Base-by-base conservation (phyloP, 1,140 invertebrate species). In the Drosophila ficusphila region DNA sequence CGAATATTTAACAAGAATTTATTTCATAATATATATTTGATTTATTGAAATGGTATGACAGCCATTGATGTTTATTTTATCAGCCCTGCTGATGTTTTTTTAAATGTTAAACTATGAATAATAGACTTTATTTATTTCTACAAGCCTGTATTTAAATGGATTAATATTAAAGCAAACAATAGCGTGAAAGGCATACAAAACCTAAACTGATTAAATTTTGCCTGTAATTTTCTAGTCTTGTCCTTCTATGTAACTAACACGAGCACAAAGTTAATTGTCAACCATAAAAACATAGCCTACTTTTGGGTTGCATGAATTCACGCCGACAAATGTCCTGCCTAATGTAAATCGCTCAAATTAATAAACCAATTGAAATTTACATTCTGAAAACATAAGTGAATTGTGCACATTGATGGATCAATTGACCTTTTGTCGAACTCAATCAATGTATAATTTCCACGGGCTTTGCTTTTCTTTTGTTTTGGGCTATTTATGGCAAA, bases 401-500 rank as follows among this genome's bases (percentile, higher is more conserved):
- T 11, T 39, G 33, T 64, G 5, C 16, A 12, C 42, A 49, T n/a
- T 51, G 19, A 67, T 31, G 64, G 36, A 16, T 14, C 29, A 52
- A 68, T 68, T 68, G 44, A 68, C 36, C 64, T 14, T 23, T 18
- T 42, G 46, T 27, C 14, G 49, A 9, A 19, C 48, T 23, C 29
- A 46, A 68, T 67, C 21, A 52, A n/a, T 71, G 54, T 48, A 36
- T 29, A 33, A 71, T 36, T 67, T 67, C 3, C 29, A 67, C 18
- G 14, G 47, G 34, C 42, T 52, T 29, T 33, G 25, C n/a, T 7
- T 7, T 33, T 38, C 27, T 46, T 47, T 44, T 27, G 33, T 23
- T 48, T 9, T 41, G 0, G n/a, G 39, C 52, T 71, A 61, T 72
- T 72, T 72, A 61, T 52, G 56, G 69, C 27, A 19, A 54, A 34